Evolutionary conservation across 2,113 vertebrate species (phyloP), one percentile per base, ranked within the genome.

Genomic region (Psammodynastes pulverulentus): DNA sequence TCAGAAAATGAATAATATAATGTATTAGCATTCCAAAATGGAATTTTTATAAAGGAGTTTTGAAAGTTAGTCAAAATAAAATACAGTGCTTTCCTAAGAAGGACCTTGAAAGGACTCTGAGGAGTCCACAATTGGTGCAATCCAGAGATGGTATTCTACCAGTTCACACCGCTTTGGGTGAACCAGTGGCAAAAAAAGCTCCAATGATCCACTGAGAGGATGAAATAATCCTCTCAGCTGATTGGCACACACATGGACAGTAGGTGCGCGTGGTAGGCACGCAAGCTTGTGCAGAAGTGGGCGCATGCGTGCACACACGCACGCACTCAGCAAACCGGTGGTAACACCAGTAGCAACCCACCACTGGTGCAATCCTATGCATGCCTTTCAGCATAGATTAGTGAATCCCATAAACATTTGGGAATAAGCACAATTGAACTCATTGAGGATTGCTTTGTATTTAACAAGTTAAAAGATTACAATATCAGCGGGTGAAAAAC

Each of bases 1-100:
- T 2, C 1, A 39, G 84, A 8, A 91, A 67, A 90, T 84, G 8
- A 58, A 58, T 0, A 46, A 5, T 2, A 56, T 3, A 43, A 62
- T 53, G 10, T 26, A 87, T 86, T 53, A 72, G 10, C 15, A 84
- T 49, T 88, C n/a, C 52, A 3, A 3, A 13, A 49, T 88, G 4
- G 12, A 52, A 43, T 52, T 34, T 62, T 91, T 0, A 72, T 93
- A 90, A 95, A 88, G 91, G 15, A 34, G 92, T 89, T 58, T 17
- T 85, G 93, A 90, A 53, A 86, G 89, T 9, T 24, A 58, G 26
- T 85, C 23, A 23, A 56, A 85, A 85, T 89, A 19, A 48, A 88
- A 87, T 51, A 29, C 3, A 26, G 34, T 85, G 52, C 53, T 85
- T 89, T 92, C 72, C 56, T n/a, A 84, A 51, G 45, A 43, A 53